phyloP scores from a whole-genome alignment of 2,797 vertebrate species.

The Pteropus rufus region DNA sequence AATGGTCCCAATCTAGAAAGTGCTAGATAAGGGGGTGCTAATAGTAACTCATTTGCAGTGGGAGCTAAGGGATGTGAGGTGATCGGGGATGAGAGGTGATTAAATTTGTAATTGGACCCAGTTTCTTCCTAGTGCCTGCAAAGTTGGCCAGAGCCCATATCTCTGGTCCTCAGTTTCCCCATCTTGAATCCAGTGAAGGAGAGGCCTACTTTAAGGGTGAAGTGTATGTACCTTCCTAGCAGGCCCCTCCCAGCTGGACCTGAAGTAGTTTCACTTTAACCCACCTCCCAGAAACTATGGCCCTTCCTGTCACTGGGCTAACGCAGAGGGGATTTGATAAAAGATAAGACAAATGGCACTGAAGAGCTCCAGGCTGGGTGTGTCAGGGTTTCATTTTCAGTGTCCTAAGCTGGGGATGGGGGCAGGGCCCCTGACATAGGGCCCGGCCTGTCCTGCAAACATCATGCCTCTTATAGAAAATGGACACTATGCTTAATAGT shows the following conservation, averaged over 20 bases:
- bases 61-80: background rate
- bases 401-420: background rate
- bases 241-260: background rate
- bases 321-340: conserved; percentile 36
- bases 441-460: background rate
- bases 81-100: background rate
- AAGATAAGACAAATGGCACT: background rate
- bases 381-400: conserved; percentile 38
- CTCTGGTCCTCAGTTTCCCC: background rate
- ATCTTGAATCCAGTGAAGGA: background rate
- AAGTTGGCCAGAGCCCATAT: background rate
- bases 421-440: background rate
- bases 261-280: conserved; percentile 59
- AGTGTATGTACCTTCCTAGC: fast-evolving
- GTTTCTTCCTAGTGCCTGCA: background rate
- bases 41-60: background rate
- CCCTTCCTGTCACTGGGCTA: conserved; percentile 55
- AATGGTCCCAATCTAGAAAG: background rate
- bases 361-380: background rate
- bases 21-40: background rate
- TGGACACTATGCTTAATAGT: fast-evolving
- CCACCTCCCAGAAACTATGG: conserved; percentile 59
- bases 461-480: fast-evolving
- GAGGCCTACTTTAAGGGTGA: background rate
- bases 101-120: fast-evolving